These are phyloP conservation scores for Laticauda colubrina DNA, from an alignment of 2,113 vertebrate genomes.

Conservation along the genomic window DNA sequence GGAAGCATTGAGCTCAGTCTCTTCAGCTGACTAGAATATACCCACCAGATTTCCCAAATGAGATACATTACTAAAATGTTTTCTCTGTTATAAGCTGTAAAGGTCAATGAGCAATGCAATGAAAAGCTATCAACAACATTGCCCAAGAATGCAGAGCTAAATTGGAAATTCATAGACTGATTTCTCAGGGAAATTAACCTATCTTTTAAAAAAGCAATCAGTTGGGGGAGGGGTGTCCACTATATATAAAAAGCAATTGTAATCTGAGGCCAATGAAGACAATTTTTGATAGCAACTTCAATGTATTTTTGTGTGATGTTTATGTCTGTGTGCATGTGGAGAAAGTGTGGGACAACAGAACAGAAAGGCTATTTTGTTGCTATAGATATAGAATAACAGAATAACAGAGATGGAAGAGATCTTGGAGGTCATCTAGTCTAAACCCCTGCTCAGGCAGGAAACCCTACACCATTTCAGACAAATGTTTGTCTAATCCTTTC, in stretches of 20 bases:
- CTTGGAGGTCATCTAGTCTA: too few species aligned
- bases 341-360: neutral
- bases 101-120: conserved; percentile 10
- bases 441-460: too few species aligned
- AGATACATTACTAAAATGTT: conserved; percentile 7
- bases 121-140: conserved; percentile 2
- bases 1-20: neutral
- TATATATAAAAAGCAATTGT: neutral
- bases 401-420: too few species aligned
- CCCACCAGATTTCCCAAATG: neutral
- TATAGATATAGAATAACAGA: too few species aligned
- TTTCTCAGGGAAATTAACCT: neutral
- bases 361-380: neutral
- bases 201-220: neutral
- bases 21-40: neutral
- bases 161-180: neutral
- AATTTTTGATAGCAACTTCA: neutral
- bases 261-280: neutral
- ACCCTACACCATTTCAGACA: neutral
- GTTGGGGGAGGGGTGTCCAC: neutral
- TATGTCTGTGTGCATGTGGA: neutral
- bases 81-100: conserved; percentile 3
- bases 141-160: neutral
- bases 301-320: neutral
- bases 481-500: neutral